Conservation (phyloP, 2,113 vertebrate genomes). For the Perognathus longimembris region DNA sequence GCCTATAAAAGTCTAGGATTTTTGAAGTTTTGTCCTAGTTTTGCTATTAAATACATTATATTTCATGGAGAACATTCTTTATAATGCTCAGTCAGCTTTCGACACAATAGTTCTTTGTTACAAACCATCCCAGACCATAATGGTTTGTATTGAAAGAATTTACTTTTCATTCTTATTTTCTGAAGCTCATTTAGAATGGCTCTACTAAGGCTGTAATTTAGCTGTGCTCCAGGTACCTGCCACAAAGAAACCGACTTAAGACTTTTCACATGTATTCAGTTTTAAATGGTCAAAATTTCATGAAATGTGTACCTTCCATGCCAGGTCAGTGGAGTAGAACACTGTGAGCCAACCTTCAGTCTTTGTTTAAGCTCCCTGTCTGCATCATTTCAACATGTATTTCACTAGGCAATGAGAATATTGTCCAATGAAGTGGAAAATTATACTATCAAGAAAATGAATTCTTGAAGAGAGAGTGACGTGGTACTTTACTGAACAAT, state of each 20-base stretch:
- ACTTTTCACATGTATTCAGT: not conserved
- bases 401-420: constrained; percentile 6
- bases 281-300: not conserved
- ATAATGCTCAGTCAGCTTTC: not conserved
- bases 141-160: not conserved
- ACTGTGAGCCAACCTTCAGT: not conserved
- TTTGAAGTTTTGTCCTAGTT: not conserved
- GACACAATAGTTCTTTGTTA: not conserved
- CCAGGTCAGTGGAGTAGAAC: not conserved
- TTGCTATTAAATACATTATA: not conserved
- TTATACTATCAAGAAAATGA: not conserved
- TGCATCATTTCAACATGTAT: not conserved
- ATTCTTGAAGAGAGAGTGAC: not conserved
- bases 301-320: not conserved
- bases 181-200: not conserved
- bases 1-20: not conserved
- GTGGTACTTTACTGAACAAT: not conserved
- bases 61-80: not conserved
- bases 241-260: not conserved
- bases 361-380: not conserved
- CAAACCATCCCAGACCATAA: not conserved
- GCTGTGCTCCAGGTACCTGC: not conserved
- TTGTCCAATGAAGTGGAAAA: not conserved
- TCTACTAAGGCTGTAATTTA: not conserved
- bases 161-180: not conserved